A percentile compares a stretch with the other conserved stretches of the same genome.
Conservation (phyloP, 2,888 invertebrate genomes). For the Ophion ventricosus region DNA sequence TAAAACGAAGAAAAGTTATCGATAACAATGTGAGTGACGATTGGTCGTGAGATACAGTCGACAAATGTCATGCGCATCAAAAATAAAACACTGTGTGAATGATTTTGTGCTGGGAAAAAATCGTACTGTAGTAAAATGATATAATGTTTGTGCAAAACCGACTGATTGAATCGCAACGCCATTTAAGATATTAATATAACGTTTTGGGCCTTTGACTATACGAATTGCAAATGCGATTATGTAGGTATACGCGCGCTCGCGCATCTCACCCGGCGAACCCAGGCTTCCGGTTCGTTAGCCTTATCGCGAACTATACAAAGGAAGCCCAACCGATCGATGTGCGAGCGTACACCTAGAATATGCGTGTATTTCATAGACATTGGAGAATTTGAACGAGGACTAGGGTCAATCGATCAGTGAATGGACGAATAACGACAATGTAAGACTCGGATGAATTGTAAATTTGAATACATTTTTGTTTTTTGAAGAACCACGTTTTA, state of each 20-base stretch:
- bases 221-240: not conserved
- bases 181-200: not conserved
- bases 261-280: conserved; percentile 16
- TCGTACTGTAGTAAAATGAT: not conserved
- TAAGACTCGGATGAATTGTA: too few relatives aligned
- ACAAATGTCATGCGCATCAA: not conserved
- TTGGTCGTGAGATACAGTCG: not conserved
- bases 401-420: too few relatives aligned
- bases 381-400: not conserved
- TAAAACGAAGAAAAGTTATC: not conserved
- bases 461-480: too few relatives aligned
- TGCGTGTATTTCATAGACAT: not conserved
- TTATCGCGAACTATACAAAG: not conserved
- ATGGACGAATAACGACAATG: too few relatives aligned
- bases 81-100: not conserved
- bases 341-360: not conserved
- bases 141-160: too few relatives aligned
- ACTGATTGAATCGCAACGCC: not conserved
- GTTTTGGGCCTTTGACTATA: not conserved
- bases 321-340: not conserved
- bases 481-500: too few relatives aligned
- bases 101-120: not conserved
- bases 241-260: not conserved
- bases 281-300: conserved; percentile 22
- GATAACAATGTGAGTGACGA: conserved; percentile 3